Percentiles rank a stretch among this genome's conserved stretches.
Conservation (phyloP, 2,797 vertebrate genomes). For the Rhinogobio ventralis region DNA sequence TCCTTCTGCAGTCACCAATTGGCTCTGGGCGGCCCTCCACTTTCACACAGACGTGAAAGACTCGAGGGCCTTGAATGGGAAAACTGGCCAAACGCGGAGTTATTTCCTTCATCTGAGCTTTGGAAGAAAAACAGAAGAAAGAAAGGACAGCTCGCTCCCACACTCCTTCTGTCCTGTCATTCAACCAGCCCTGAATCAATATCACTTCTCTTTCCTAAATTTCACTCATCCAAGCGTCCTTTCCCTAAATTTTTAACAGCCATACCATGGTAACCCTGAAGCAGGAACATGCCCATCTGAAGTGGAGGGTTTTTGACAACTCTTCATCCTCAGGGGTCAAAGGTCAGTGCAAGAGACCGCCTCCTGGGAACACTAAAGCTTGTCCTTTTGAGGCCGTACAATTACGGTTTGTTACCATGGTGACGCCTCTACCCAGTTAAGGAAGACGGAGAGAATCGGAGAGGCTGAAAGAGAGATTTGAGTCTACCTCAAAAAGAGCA, state of each 20-base stretch:
- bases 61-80: slow-evolving; percentile 72
- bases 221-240: slow-evolving; percentile 67
- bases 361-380: slow-evolving; percentile 63
- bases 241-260: slow-evolving; percentile 68
- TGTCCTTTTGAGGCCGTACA: slow-evolving; percentile 58
- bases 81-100: slow-evolving; percentile 68
- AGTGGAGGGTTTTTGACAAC: slow-evolving; percentile 66
- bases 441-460: slow-evolving; percentile 53
- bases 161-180: slow-evolving; percentile 70
- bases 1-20: slow-evolving; percentile 47
- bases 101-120: slow-evolving; percentile 73
- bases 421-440: slow-evolving; percentile 47
- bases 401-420: slow-evolving; percentile 60
- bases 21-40: slow-evolving; percentile 52
- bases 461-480: slow-evolving; percentile 53
- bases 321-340: slow-evolving; percentile 68
- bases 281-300: slow-evolving; percentile 60
- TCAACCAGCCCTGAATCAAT: slow-evolving; percentile 70
- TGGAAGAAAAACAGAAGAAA: slow-evolving; percentile 72
- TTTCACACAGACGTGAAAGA: slow-evolving; percentile 62
- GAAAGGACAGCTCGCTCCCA: slow-evolving; percentile 76
- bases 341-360: slow-evolving; percentile 57
- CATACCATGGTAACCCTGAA: slow-evolving; percentile 82
- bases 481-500: slow-evolving; percentile 50
- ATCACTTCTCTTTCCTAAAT: slow-evolving; percentile 57